phyloP scores from a whole-genome alignment of 1,140 invertebrate species.

The Mercenaria mercenaria region DNA sequence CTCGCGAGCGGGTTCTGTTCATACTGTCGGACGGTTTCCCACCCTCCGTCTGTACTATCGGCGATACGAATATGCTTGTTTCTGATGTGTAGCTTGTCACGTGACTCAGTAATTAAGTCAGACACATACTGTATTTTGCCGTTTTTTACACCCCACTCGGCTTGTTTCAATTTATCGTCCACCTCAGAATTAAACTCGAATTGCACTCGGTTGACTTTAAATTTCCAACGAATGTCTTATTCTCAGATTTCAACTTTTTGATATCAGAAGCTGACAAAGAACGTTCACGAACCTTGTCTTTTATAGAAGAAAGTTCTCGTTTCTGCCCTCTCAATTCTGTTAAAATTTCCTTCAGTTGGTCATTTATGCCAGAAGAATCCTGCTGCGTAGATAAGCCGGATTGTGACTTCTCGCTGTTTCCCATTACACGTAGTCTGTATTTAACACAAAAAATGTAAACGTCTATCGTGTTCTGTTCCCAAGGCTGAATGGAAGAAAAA shows the following conservation, averaged over 20 bases:
- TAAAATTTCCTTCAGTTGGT: neutral
- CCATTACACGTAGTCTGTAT: no score
- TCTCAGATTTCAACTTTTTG: neutral
- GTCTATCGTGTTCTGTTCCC: no score
- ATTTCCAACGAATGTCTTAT: neutral
- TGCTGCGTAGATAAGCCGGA: no score
- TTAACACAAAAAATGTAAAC: no score
- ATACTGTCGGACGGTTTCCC: constrained; percentile 27
- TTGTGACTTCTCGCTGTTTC: no score
- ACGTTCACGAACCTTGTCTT: neutral
- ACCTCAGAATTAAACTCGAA: no score
- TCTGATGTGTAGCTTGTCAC: no score
- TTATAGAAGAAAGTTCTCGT: neutral
- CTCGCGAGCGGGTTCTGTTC: constrained; percentile 28
- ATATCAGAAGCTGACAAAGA: neutral
- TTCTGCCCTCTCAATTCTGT: neutral
- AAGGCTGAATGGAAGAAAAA: no score
- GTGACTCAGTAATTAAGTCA: neutral
- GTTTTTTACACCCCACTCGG: neutral
- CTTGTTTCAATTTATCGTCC: neutral
- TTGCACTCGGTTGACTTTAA: neutral
- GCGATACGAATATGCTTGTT: no score
- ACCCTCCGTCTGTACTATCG: no score
- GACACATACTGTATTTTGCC: neutral
- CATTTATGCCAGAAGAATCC: neutral